Conservation (phyloP, 2,113 vertebrate genomes). For the Neogale vison region DNA sequence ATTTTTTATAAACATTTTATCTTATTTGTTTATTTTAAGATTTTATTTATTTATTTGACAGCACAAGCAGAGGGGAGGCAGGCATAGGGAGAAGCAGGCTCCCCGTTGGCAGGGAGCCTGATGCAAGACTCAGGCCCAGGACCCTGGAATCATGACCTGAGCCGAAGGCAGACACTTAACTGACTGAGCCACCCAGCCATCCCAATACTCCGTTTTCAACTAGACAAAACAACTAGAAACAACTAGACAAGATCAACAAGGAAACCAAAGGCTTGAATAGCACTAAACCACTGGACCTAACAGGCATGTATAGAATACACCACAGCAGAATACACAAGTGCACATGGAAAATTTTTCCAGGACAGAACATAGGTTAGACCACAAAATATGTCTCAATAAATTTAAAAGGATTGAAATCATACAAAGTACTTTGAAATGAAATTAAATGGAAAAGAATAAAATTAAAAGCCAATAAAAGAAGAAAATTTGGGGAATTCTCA, state of each 20-base stretch:
- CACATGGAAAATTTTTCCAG: slow-evolving; percentile 14
- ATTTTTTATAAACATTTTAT: too few species aligned
- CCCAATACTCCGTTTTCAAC: not conserved
- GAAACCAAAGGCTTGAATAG: not conserved
- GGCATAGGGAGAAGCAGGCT: too few species aligned
- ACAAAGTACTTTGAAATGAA: not conserved
- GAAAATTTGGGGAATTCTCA: not conserved
- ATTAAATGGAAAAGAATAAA: not conserved
- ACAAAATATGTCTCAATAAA: slow-evolving; percentile 16
- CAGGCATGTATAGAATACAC: not conserved
- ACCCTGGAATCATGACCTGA: too few species aligned
- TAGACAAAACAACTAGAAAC: not conserved
- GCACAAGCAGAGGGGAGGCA: too few species aligned
- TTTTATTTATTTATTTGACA: too few species aligned
- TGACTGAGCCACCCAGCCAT: not conserved
- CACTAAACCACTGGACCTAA: not conserved
- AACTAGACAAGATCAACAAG: not conserved
- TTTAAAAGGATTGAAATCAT: slow-evolving; percentile 30
- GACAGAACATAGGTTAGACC: not conserved
- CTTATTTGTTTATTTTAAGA: too few species aligned
- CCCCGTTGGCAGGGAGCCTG: too few species aligned
- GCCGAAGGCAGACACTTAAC: not conserved
- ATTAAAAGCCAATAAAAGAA: slow-evolving; percentile 35
- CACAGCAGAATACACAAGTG: not conserved
- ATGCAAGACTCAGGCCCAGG: too few species aligned